Evolutionary conservation across 2,888 invertebrate species (phyloP).

Genomic region (Cryptophagus acutangulus): DNA sequence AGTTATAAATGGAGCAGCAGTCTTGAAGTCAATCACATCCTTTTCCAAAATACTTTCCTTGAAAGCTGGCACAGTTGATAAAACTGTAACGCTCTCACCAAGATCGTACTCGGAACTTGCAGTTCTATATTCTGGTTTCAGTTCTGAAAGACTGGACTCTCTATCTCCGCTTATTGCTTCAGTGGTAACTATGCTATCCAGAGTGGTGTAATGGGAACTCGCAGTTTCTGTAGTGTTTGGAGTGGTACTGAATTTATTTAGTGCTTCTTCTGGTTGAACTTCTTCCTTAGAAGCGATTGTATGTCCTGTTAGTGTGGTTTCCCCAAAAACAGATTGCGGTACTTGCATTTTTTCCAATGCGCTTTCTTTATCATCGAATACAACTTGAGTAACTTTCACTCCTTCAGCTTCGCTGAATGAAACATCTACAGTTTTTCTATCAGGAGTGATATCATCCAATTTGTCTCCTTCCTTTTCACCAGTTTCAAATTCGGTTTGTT

Average conservation of each 20-base stretch:
- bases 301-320: slow-evolving; percentile 51
- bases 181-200: slow-evolving; percentile 55
- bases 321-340: slow-evolving; percentile 51
- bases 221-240: slow-evolving; percentile 28
- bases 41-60: slow-evolving; percentile 53
- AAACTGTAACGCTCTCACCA: slow-evolving; percentile 55
- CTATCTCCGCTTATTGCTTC: slow-evolving; percentile 57
- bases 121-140: slow-evolving; percentile 48
- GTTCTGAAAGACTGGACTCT: slow-evolving; percentile 50
- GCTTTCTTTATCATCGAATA: slow-evolving; percentile 52
- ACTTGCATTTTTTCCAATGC: slow-evolving; percentile 43
- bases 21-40: slow-evolving; percentile 25
- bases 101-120: slow-evolving; percentile 52
- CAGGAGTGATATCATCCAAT: slow-evolving; percentile 48
- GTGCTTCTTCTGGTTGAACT: slow-evolving; percentile 49
- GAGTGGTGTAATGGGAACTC: slow-evolving; percentile 39
- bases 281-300: slow-evolving; percentile 58
- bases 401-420: slow-evolving; percentile 56
- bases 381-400: slow-evolving; percentile 56
- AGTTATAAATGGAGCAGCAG: slow-evolving; percentile 36
- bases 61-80: slow-evolving; percentile 53
- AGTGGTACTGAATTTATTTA: slow-evolving; percentile 34
- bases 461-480: slow-evolving; percentile 54
- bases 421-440: slow-evolving; percentile 51
- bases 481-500: slow-evolving; percentile 47